Evolutionary conservation across 2,113 vertebrate species (phyloP), one percentile per base, ranked within the genome.

Genomic region (Thunnus thynnus): DNA sequence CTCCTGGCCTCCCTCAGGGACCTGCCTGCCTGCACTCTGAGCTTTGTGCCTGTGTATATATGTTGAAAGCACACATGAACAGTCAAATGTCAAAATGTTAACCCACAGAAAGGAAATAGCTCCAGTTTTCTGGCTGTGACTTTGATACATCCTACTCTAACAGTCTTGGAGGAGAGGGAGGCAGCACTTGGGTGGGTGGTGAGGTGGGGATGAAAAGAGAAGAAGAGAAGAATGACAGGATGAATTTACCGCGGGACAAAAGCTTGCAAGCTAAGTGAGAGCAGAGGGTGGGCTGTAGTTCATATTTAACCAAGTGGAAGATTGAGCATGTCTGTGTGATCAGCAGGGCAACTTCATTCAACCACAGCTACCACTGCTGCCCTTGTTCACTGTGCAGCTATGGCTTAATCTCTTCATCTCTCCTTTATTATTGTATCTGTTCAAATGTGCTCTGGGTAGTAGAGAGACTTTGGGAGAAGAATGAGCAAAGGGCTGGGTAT

Each of bases 301-400:
- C 30, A 32, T 41, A n/a, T 72, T 58, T 50, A 68, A 62, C 11
- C 13, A 20, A 44, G 36, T 61, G 25, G 55, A 57, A 75, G 64
- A 65, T 30, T 30, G 68, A 72, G 25, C 57, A 13, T 36, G 36
- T 65, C 47, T 22, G 14, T 61, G 17, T 80, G 48, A 70, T 76
- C 36, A 72, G 47, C 63, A 63, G 25, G 17, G 25, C 13, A 3
- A 27, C 46, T 79, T 72, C 56, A 44, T 17, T 74, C 12, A 46
- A 20, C 50, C 54, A 52, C 46, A 75, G 67, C 75, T 60, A 25
- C 76, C 74, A 66, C 27, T 10, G 22, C 64, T 87, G 57, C 27
- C 14, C 47, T 56, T 61, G 67, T 54, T 82, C 17, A 41, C 56
- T 30, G 54, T 13, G 14, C 64, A 51, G 10, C 12, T 1, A 10